Percentiles rank a stretch among this genome's conserved stretches.
phyloP scores from a whole-genome alignment of 2,888 invertebrate genomes.

The Caenorhabditis sp. region DNA sequence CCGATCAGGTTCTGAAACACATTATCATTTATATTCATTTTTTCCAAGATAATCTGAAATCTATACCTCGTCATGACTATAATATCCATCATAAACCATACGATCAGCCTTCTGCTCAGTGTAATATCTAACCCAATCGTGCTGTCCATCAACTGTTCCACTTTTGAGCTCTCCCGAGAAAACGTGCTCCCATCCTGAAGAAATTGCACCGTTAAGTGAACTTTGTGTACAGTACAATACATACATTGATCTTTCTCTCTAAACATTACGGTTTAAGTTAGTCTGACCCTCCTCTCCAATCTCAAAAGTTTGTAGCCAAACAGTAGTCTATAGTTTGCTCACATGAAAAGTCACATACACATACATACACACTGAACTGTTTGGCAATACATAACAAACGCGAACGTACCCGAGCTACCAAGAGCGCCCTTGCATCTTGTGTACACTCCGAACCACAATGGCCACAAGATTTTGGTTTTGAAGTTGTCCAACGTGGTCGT shows the following conservation, averaged over 20 bases:
- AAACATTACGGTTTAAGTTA: neutral
- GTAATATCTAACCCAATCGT: constrained; percentile 78
- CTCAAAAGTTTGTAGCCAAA: constrained; percentile 46
- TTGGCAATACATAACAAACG: neutral
- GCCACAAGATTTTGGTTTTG: constrained; percentile 67
- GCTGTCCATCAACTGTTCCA: constrained; percentile 74
- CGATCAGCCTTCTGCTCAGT: constrained; percentile 73
- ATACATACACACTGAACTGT: constrained; percentile 18
- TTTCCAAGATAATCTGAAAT: neutral
- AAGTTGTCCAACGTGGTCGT: constrained; percentile 62
- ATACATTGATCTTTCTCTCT: no score
- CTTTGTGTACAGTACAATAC: neutral
- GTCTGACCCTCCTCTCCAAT: neutral
- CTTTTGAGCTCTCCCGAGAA: constrained; percentile 76
- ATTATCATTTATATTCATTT: neutral
- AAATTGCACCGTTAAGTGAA: constrained; percentile 15
- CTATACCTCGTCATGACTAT: constrained; percentile 65
- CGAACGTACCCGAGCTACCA: constrained; percentile 69
- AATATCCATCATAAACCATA: constrained; percentile 78
- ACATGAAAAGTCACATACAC: constrained; percentile 13
- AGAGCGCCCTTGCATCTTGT: constrained; percentile 71
- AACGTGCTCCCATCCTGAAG: constrained; percentile 77
- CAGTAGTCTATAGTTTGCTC: constrained; percentile 37
- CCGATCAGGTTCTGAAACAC: constrained; percentile 71
- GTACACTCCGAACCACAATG: constrained; percentile 77